These are phyloP conservation scores for Drosophila aff. DNA, from an alignment of 1,140 invertebrate genomes.

Conservation along the genomic window DNA sequence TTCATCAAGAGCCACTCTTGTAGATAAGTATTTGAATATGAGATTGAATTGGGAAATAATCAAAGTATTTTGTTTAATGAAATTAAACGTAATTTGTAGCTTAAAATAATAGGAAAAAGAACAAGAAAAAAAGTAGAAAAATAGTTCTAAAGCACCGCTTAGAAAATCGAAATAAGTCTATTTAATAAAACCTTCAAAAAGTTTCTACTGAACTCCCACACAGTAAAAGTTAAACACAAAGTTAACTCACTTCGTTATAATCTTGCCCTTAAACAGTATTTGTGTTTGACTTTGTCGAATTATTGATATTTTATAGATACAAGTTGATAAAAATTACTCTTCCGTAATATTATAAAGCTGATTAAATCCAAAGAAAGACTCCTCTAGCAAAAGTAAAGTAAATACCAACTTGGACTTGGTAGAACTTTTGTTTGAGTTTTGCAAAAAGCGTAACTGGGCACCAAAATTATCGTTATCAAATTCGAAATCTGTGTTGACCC, in stretches of 20 bases:
- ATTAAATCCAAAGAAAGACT: background rate
- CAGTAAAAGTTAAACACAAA: background rate
- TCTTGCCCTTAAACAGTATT: background rate
- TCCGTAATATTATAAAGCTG: background rate
- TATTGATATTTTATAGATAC: background rate
- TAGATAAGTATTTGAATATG: constrained; percentile 10
- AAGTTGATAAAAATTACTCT: background rate
- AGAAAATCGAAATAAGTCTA: background rate
- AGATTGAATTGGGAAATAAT: background rate
- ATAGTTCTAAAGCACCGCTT: too few relatives aligned
- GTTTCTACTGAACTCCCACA: too few relatives aligned
- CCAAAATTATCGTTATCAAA: constrained; percentile 43
- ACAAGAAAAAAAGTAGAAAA: too few relatives aligned
- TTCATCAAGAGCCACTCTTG: background rate
- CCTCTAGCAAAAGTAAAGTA: background rate
- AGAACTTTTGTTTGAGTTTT: constrained; percentile 28
- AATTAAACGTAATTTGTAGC: too few relatives aligned
- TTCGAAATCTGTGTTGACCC: constrained; percentile 29
- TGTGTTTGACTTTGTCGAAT: background rate
- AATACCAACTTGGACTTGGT: constrained; percentile 7
- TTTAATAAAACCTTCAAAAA: background rate
- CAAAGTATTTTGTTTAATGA: too few relatives aligned
- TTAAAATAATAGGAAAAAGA: too few relatives aligned
- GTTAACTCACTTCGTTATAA: background rate
- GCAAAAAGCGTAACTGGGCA: constrained; percentile 15